phyloP scores from a whole-genome alignment of 30 jellyfish, hydroid and myxozoan genomes.

The Aurelia sp. region DNA sequence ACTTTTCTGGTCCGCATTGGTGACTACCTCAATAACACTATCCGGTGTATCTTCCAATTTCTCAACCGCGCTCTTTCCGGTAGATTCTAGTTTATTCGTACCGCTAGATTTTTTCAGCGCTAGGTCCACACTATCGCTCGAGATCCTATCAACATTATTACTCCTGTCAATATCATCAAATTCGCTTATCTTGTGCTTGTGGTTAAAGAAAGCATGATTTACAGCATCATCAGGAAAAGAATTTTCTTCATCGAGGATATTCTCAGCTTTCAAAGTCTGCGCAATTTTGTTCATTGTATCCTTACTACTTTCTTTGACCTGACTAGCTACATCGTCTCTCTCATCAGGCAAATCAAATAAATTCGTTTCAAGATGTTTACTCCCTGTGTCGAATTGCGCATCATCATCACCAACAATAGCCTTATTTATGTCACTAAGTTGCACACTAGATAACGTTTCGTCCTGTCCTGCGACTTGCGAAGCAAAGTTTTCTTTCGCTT shows the following conservation, averaged over 20 bases:
- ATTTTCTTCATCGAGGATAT: constrained; percentile 30
- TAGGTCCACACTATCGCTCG: neutral
- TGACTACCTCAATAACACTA: neutral
- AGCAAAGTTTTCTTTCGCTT: constrained; percentile 47
- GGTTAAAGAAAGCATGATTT: constrained; percentile 13
- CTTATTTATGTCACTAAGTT: constrained; percentile 40
- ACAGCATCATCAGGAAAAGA: constrained; percentile 62
- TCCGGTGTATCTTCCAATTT: neutral
- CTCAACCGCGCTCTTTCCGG: too few relatives aligned
- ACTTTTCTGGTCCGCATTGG: too few relatives aligned
- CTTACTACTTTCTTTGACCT: constrained; percentile 49
- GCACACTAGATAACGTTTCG: constrained; percentile 25
- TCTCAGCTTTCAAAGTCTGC: constrained; percentile 29
- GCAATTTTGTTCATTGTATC: constrained; percentile 50
- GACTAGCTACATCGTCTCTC: constrained; percentile 35
- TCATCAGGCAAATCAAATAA: constrained; percentile 69
- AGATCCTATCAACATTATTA: constrained; percentile 8
- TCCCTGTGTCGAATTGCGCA: constrained; percentile 30
- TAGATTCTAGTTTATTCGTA: too few relatives aligned
- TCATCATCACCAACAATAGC: constrained; percentile 46
- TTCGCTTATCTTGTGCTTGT: neutral
- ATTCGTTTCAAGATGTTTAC: constrained; percentile 7
- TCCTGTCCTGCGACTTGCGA: constrained; percentile 53
- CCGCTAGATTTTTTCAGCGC: constrained; percentile 1
- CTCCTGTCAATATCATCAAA: neutral